Evolutionary conservation across 2,888 invertebrate species (phyloP), one percentile per base, ranked within the genome.

Genomic region (Corythucha ciliata): DNA sequence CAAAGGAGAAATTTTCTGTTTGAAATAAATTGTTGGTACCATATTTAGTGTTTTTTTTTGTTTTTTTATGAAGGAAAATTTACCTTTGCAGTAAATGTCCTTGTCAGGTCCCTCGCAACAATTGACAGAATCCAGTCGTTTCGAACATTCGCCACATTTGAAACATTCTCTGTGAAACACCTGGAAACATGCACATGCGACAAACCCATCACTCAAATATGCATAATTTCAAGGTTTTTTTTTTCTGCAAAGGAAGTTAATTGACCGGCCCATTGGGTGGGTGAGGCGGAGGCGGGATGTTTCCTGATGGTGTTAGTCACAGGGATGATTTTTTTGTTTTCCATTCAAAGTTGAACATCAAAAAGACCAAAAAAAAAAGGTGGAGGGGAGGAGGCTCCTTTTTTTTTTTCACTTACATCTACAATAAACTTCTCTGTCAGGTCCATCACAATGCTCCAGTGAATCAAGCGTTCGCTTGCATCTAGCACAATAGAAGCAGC

Each of bases 31-130:
- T n/a, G n/a, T n/a, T n/a, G n/a, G n/a, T n/a, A n/a, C n/a, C n/a
- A n/a, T n/a, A n/a, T n/a, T n/a, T n/a, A n/a, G n/a, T n/a, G n/a
- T n/a, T n/a, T n/a, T n/a, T n/a, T n/a, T n/a, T n/a, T n/a, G n/a
- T n/a, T n/a, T 12, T 14, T 36, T 36, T 36, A 6, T 21, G 22
- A 39, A 5, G 6, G n/a, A n/a, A 20, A 26, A 32, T 20, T 45
- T 56, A 88, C 90, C 87, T 84, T 87, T 92, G 77, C 94, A 94
- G 76, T 90, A 94, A 75, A 93, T 88, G 69, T 93, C 87, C 77
- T 86, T 87, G 70, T 93, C 90, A 65, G 92, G 85, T 66, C 88
- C 93, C 72, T 90, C 91, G 72, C 89, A 89, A 75, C 86, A 87
- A 74, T 83, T 85, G 67, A 84, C 80, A 61, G 90, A 90, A 75